Percentiles rank a stretch among this genome's conserved stretches.
phyloP scores from a whole-genome alignment of 2,888 invertebrate genomes.

The Acanthosepion esculentum region DNA sequence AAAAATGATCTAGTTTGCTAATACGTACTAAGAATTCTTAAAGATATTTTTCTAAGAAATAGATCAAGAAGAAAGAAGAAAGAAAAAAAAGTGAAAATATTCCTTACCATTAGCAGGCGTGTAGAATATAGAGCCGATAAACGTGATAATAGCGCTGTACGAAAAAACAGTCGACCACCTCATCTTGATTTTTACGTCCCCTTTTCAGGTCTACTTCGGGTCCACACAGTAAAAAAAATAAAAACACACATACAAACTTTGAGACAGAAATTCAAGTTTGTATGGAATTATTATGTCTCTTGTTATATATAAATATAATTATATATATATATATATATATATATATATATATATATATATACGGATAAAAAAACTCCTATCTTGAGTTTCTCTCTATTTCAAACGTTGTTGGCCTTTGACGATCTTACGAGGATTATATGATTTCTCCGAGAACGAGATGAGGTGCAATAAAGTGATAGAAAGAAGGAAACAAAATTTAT shows the following conservation, averaged over 20 bases:
- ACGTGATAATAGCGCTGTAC: not conserved
- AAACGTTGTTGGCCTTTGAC: not conserved
- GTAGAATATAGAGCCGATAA: not conserved
- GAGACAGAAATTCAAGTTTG: not conserved
- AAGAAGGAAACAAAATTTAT: slow-evolving; percentile 21
- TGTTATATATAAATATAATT: not conserved
- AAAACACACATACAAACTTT: not conserved
- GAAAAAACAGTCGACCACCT: not conserved
- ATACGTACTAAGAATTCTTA: too few species aligned
- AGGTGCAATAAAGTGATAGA: not conserved
- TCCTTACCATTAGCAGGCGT: not conserved
- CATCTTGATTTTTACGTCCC: not conserved
- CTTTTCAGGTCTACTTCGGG: not conserved
- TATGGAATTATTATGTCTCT: too few species aligned
- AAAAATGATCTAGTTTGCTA: too few species aligned
- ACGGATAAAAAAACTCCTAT: not conserved
- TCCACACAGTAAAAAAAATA: not conserved
- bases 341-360: too few species aligned
- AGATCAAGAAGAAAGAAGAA: too few species aligned
- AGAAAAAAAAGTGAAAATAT: not conserved
- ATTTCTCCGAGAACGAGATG: slow-evolving; percentile 13
- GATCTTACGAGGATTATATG: not conserved
- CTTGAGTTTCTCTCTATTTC: not conserved
- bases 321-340: too few species aligned
- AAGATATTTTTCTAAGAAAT: too few species aligned